Evolutionary conservation across 53 echinoderm and acorn worm species (phyloP).

Genomic region (Echinometra lucunter): DNA sequence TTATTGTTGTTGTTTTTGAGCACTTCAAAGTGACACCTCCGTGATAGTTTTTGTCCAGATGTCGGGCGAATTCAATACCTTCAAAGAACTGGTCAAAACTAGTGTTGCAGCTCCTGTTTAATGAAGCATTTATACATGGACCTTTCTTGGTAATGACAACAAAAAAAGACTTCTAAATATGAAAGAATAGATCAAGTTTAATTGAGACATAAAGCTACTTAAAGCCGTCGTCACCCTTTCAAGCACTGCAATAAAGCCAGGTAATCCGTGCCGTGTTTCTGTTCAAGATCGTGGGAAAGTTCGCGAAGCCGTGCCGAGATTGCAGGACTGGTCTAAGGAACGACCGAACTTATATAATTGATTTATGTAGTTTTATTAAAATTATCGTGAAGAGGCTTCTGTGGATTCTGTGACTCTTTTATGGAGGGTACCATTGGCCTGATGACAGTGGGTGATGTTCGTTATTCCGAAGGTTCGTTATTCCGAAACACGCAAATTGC

Average conservation of each 20-base stretch:
- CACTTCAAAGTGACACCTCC: too few species aligned
- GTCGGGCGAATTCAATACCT: too few species aligned
- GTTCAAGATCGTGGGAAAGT: constrained; percentile 47
- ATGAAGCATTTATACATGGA: neutral
- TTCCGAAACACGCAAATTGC: too few species aligned
- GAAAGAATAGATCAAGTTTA: constrained; percentile 19
- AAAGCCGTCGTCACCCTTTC: constrained; percentile 23
- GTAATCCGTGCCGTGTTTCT: constrained; percentile 7
- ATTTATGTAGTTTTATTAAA: constrained; percentile 2
- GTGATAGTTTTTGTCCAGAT: too few species aligned
- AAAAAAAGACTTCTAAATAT: too few species aligned
- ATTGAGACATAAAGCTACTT: neutral
- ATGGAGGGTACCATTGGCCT: too few species aligned
- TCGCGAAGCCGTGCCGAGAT: neutral
- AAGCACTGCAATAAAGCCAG: neutral
- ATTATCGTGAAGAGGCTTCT: neutral
- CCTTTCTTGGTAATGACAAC: neutral
- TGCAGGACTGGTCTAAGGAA: constrained; percentile 18
- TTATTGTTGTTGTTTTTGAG: too few species aligned
- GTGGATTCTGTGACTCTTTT: too few species aligned
- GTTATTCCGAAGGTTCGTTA: too few species aligned
- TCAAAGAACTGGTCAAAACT: neutral
- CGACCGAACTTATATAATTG: neutral
- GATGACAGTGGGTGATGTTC: too few species aligned
- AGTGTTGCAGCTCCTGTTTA: neutral